Percentiles rank a stretch among this genome's conserved stretches.
Conservation (phyloP, 2,113 vertebrate genomes). For the Scophthalmus maximus region DNA sequence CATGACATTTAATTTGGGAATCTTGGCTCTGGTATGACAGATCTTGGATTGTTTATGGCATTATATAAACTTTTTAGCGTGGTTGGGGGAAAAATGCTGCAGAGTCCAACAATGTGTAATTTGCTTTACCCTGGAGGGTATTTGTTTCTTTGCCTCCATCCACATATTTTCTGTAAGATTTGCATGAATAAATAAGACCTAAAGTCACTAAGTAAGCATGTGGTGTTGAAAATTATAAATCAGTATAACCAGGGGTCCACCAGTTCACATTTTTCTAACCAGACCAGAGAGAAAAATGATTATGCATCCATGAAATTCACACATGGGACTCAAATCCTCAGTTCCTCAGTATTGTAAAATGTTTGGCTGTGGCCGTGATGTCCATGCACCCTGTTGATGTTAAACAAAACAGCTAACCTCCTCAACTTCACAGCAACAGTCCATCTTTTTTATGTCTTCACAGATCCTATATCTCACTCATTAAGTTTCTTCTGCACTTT, state of each 20-base stretch:
- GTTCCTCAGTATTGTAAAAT: not conserved
- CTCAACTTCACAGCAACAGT: not conserved
- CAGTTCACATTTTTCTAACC: too few relatives aligned
- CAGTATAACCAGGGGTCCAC: not conserved
- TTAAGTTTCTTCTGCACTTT: conserved; percentile 27
- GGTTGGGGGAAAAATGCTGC: not conserved
- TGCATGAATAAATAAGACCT: not conserved
- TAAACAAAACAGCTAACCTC: not conserved
- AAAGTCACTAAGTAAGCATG: not conserved
- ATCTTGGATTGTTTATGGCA: not conserved
- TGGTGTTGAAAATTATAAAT: not conserved
- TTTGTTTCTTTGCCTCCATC: not conserved
- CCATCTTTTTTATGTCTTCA: conserved; percentile 4
- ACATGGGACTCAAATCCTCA: not conserved
- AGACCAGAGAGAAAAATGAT: not conserved
- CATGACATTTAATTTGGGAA: too few relatives aligned
- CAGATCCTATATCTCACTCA: conserved; percentile 19
- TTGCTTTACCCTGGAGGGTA: not conserved
- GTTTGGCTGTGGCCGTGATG: not conserved
- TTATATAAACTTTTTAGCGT: not conserved
- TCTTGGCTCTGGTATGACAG: too few relatives aligned
- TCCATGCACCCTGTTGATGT: not conserved
- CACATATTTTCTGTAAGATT: not conserved
- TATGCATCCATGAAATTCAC: not conserved
- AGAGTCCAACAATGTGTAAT: not conserved